phyloP scores from a whole-genome alignment of 2,888 invertebrate species.

The Tricholauxania praeusta region DNA sequence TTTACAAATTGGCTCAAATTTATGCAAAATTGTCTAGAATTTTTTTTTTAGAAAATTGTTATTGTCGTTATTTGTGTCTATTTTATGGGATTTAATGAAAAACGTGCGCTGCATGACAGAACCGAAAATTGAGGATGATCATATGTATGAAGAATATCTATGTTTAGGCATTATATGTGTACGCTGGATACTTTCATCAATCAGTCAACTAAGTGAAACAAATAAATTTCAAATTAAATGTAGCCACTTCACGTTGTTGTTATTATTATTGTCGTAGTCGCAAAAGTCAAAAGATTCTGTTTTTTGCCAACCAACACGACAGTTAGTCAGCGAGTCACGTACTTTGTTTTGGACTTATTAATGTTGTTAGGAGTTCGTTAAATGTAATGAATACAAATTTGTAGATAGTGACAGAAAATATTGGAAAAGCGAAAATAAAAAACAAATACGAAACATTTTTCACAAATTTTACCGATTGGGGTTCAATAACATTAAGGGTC shows the following conservation, averaged over 20 bases:
- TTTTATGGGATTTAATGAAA: conserved; percentile 18
- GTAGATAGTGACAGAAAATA: not conserved
- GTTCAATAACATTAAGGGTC: too few relatives aligned
- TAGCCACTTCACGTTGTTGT: conserved; percentile 1
- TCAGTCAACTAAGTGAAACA: conserved; percentile 22
- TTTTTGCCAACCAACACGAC: not conserved
- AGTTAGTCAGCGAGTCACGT: conserved; percentile 10
- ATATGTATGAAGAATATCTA: too few relatives aligned
- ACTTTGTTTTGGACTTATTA: conserved; percentile 19
- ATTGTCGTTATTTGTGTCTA: conserved; percentile 14
- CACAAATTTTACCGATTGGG: too few relatives aligned
- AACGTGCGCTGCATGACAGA: conserved; percentile 6
- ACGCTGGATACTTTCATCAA: conserved; percentile 27
- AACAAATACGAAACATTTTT: too few relatives aligned
- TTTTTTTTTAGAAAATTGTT: conserved; percentile 4
- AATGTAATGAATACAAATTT: conserved; percentile 27
- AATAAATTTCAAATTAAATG: conserved; percentile 22
- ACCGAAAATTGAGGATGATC: too few relatives aligned
- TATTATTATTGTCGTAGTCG: not conserved
- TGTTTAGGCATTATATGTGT: not conserved
- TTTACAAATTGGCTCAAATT: not conserved
- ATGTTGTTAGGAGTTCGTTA: conserved; percentile 8
- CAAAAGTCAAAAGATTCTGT: not conserved
- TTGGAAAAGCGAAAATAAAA: not conserved
- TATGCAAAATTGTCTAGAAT: conserved; percentile 13